A percentile compares a stretch with the other conserved stretches of the same genome.
Conservation (phyloP, 1,140 invertebrate genomes). For the Lucilia sericata region DNA sequence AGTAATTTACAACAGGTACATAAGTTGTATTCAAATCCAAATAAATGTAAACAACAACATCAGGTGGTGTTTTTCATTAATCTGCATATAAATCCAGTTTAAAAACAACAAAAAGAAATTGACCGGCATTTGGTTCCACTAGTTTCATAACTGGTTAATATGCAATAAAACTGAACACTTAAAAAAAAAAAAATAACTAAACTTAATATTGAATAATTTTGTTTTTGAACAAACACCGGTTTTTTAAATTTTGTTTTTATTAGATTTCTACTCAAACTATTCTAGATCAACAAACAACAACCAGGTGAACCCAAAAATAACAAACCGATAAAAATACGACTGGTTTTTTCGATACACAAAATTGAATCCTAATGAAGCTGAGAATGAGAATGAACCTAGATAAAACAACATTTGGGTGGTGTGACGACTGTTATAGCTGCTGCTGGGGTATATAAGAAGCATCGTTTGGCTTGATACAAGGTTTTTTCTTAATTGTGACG, state of each 20-base stretch:
- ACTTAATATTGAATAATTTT: not conserved
- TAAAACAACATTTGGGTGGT: not conserved
- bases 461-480: not conserved
- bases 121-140: not conserved
- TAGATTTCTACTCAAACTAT: not conserved
- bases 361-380: constrained; percentile 19
- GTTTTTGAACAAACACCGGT: not conserved
- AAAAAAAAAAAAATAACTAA: not conserved
- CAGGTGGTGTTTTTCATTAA: constrained; percentile 1
- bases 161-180: not conserved
- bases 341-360: not conserved
- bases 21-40: not conserved
- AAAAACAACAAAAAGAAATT: constrained; percentile 11
- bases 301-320: not conserved
- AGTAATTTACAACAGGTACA: too few relatives aligned
- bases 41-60: not conserved
- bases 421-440: not conserved
- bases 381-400: not conserved
- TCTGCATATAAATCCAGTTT: constrained; percentile 2
- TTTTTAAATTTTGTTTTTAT: not conserved
- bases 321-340: not conserved
- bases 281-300: constrained; percentile 9
- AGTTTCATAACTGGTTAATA: not conserved
- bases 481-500: constrained; percentile 26
- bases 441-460: constrained; percentile 8